These are phyloP conservation scores for Watsonalla cultraria DNA, from an alignment of 2,888 invertebrate species.

Conservation along the genomic window DNA sequence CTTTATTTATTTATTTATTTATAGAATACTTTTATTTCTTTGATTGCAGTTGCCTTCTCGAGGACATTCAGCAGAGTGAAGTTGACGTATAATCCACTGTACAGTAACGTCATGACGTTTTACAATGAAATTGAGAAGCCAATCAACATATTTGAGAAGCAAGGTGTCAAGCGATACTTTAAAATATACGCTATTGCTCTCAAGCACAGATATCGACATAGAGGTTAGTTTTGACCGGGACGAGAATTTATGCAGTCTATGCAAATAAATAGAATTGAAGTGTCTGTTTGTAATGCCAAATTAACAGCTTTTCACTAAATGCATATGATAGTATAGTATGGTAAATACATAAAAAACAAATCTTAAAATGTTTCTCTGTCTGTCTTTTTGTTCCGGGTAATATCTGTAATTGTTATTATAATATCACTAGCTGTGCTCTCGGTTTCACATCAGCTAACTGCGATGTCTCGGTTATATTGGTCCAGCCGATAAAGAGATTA, in stretches of 20 bases:
- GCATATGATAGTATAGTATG: no score
- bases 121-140: constrained; percentile 60
- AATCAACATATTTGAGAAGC: constrained; percentile 43
- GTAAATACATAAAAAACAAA: no score
- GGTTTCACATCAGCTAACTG: no score
- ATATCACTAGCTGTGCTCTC: no score
- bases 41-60: constrained; percentile 55
- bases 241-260: no score
- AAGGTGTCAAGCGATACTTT: constrained; percentile 54
- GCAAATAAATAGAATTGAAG: no score
- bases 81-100: constrained; percentile 55
- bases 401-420: no score
- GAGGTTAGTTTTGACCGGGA: constrained; percentile 39
- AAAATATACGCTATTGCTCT: constrained; percentile 66
- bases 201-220: constrained; percentile 59
- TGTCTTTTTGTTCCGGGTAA: no score
- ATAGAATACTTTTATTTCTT: neutral
- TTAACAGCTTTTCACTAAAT: neutral
- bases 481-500: no score
- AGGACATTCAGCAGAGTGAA: constrained; percentile 70
- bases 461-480: no score
- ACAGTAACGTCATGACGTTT: constrained; percentile 57
- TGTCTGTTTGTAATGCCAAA: neutral
- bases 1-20: no score
- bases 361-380: no score